Evolutionary conservation across 2,113 vertebrate genomes (phyloP).

Genomic region (Rhineura floridana): DNA sequence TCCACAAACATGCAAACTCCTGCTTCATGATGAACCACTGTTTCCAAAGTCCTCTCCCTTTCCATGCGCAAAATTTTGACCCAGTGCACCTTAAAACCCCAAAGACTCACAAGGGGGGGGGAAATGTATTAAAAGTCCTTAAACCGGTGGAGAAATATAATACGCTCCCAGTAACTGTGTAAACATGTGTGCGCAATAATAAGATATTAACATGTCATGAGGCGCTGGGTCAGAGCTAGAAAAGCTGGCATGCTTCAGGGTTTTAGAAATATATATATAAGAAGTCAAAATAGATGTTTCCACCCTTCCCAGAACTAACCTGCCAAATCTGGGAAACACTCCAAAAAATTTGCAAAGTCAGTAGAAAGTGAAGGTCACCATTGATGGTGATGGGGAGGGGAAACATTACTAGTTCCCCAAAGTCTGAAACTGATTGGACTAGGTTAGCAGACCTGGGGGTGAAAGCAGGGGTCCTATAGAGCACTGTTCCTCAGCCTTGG

Average conservation of each 20-base stretch:
- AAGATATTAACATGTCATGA: constrained; percentile 28
- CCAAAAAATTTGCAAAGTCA: constrained; percentile 39
- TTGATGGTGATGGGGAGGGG: background rate
- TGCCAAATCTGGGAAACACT: constrained; percentile 50
- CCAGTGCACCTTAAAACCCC: constrained; percentile 1
- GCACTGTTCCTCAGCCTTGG: no score
- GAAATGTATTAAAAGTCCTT: background rate
- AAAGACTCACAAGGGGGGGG: background rate
- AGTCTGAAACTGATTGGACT: background rate
- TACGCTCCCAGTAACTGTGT: constrained; percentile 26
- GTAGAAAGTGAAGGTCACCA: constrained; percentile 27
- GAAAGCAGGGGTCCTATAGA: no score
- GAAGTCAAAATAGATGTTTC: constrained; percentile 48
- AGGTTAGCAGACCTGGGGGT: background rate
- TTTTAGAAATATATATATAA: background rate
- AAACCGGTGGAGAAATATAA: constrained; percentile 13
- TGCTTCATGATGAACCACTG: background rate
- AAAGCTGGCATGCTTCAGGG: background rate
- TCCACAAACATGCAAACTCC: background rate
- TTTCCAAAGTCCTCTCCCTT: background rate
- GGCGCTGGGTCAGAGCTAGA: constrained; percentile 27
- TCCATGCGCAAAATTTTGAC: background rate
- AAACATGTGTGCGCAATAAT: constrained; percentile 36
- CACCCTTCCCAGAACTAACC: constrained; percentile 39
- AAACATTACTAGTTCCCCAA: background rate